A percentile compares a stretch with the other conserved stretches of the same genome.
Conservation (phyloP, 2,113 vertebrate species). For the Seriola dumerili region DNA sequence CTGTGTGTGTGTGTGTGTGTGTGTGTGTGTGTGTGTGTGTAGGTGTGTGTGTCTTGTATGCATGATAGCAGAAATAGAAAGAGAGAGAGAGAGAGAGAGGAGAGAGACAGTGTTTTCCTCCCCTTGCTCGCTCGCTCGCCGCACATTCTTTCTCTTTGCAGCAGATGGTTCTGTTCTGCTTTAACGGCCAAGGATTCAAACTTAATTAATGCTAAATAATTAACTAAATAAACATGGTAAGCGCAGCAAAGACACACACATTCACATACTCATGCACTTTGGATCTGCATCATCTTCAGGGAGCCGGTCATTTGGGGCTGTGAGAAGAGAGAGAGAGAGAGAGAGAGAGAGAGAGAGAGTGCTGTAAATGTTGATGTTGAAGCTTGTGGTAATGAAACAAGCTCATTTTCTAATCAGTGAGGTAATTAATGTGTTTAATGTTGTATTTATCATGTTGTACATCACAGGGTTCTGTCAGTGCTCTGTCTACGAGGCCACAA, state of each 20-base stretch:
- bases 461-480: constrained; percentile 13
- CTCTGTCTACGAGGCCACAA: constrained; percentile 11
- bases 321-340: not conserved
- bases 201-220: constrained; percentile 83
- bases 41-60: not conserved
- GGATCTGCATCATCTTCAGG: constrained; percentile 23
- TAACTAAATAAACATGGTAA: constrained; percentile 75
- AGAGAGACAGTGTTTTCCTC: not conserved
- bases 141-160: constrained; percentile 46
- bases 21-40: constrained; percentile 6
- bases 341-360: not conserved
- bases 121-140: not conserved
- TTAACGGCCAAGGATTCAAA: constrained; percentile 75
- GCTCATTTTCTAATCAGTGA: constrained; percentile 46
- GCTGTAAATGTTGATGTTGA: not conserved
- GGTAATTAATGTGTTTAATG: constrained; percentile 55
- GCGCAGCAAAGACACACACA: constrained; percentile 18
- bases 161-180: constrained; percentile 78
- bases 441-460: constrained; percentile 50
- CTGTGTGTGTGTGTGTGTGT: constrained; percentile 25
- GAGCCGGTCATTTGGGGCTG: constrained; percentile 32
- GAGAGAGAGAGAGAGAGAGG: not conserved
- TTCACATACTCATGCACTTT: not conserved
- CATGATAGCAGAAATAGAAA: not conserved
- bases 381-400: constrained; percentile 28